Base-by-base conservation (phyloP, 2,113 vertebrate genomes). In the Riparia riparia region DNA sequence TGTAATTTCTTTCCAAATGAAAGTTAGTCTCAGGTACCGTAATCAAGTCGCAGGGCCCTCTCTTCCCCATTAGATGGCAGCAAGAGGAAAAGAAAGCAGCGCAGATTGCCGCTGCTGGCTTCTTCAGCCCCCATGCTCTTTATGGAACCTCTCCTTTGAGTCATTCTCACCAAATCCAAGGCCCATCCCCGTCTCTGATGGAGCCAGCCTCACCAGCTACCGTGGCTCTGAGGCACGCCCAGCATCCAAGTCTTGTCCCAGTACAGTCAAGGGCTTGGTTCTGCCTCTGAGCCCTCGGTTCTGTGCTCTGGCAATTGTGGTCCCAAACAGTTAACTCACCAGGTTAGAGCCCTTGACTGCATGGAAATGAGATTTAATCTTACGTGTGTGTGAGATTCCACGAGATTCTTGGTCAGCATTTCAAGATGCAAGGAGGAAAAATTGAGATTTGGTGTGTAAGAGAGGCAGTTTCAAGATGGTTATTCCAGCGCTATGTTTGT, bases 21-120 rank as follows among this genome's bases (percentile, higher is more conserved):
- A 41, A 63, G 21, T 53, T 37, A 6, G 17, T 47, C 87, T 66
- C 32, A 21, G 37, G 8, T 7, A 1, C 0, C 1, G 41, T 53
- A 45, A 21, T 82, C 68, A 18, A 32, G 60, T 41, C 47, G 88
- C 44, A 72, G 21, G 31, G 44, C 10, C 64, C 8, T 2, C 8
- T 10, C 12, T 50, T 70, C 50, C 31, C 96, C 98, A 19, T 85
- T 97, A 98, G 98, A 96, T 98, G 98, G 98, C 98, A 98, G 97
- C 95, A 98, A 80, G 57, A 61, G 65, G 93, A 93, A 96, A 82
- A 34, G 78, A 90, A 96, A 95, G 47, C 45, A 57, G 41, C 0
- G 0, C 29, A 14, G 28, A 6, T 57, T 25, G 12, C 4, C 3
- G 0, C 0, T 2, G 8, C 17, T 22, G 8, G 3, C 32, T 44